Evolutionary conservation across 2,888 invertebrate genomes (phyloP).

Genomic region (Eugnorisma glareosa): DNA sequence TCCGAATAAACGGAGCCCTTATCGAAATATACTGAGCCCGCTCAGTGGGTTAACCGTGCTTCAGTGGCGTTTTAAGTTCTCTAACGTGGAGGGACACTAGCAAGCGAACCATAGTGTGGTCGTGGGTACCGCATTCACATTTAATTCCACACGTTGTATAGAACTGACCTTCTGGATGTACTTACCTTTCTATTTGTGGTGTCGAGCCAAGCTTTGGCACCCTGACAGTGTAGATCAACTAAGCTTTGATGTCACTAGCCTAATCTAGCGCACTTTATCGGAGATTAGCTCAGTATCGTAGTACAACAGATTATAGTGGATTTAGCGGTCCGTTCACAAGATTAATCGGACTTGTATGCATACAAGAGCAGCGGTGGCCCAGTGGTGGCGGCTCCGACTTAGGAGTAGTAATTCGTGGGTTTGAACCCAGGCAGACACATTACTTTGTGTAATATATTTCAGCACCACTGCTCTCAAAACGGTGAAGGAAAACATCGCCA

Average conservation of each 20-base stretch:
- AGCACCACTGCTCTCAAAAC: too few relatives aligned
- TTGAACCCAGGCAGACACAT: too few relatives aligned
- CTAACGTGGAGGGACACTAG: not conserved
- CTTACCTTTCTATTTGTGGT: not conserved
- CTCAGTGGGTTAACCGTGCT: not conserved
- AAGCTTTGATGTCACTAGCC: slow-evolving; percentile 43
- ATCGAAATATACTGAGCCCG: not conserved
- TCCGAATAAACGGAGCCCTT: not conserved
- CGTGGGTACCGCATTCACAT: not conserved
- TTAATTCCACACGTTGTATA: not conserved
- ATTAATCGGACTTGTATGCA: not conserved
- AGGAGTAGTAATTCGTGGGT: too few relatives aligned
- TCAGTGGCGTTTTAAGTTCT: not conserved
- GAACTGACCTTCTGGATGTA: slow-evolving; percentile 14
- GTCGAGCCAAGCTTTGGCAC: not conserved
- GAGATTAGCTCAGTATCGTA: slow-evolving; percentile 32
- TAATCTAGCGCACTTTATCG: slow-evolving; percentile 25
- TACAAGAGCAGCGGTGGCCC: too few relatives aligned
- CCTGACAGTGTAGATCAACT: slow-evolving; percentile 28
- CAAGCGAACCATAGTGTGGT: not conserved
- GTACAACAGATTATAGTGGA: slow-evolving; percentile 13
- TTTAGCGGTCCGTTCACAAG: slow-evolving; percentile 6
- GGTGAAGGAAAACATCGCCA: too few relatives aligned
- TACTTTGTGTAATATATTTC: too few relatives aligned
- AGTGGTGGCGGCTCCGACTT: too few relatives aligned